Evolutionary conservation across 2,888 invertebrate genomes (phyloP).

Genomic region (Siphonodentalium dalli): DNA sequence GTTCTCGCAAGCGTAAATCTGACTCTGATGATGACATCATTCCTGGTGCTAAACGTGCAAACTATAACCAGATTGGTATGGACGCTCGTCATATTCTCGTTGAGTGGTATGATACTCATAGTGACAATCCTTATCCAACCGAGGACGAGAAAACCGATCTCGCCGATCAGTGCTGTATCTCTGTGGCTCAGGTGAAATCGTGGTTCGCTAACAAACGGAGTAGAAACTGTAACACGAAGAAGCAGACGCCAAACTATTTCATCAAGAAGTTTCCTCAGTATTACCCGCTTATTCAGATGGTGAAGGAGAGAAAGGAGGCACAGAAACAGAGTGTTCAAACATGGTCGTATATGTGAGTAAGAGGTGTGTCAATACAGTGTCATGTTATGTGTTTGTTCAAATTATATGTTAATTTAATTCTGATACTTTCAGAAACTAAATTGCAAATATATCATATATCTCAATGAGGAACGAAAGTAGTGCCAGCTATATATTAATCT

Average conservation of each 20-base stretch:
- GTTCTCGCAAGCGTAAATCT: conserved; percentile 28
- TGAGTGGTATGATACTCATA: conserved; percentile 44
- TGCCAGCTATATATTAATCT: too few species aligned
- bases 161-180: conserved; percentile 38
- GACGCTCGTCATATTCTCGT: conserved; percentile 36
- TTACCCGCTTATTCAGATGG: conserved; percentile 37
- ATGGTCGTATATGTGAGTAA: too few species aligned
- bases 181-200: conserved; percentile 44
- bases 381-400: too few species aligned
- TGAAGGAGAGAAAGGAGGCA: conserved; percentile 35
- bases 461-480: too few species aligned
- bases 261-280: conserved; percentile 44
- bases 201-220: conserved; percentile 58
- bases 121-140: conserved; percentile 44
- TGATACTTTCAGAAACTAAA: too few species aligned
- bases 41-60: conserved; percentile 18
- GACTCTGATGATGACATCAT: conserved; percentile 24
- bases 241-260: conserved; percentile 50
- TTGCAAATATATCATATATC: too few species aligned
- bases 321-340: too few species aligned
- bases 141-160: conserved; percentile 45
- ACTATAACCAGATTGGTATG: conserved; percentile 34
- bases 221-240: conserved; percentile 46
- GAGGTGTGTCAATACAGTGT: too few species aligned
- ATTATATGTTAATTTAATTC: too few species aligned